A percentile compares a stretch with the other conserved stretches of the same genome.
These are phyloP conservation scores for Tenthredo livida DNA, from an alignment of 2,888 invertebrate species.

Conservation along the genomic window DNA sequence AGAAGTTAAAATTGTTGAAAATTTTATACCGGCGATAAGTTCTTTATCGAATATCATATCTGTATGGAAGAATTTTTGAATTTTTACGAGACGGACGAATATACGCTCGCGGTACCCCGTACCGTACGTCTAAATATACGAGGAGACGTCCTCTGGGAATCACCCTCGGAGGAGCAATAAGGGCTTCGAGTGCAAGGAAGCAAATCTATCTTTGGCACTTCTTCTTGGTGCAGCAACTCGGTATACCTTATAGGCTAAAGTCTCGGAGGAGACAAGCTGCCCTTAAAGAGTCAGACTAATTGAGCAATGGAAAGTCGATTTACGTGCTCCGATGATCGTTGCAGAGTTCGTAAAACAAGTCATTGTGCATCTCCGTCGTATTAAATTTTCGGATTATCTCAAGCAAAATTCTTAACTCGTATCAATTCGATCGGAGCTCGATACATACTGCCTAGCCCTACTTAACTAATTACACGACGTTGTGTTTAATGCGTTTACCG, in stretches of 20 bases:
- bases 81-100: not conserved
- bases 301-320: conserved; percentile 69
- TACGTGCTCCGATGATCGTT: not conserved
- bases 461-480: conserved; percentile 64
- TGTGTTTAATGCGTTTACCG: conserved; percentile 64
- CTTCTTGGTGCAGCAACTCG: not conserved
- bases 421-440: not conserved
- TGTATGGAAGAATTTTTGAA: not conserved
- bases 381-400: not conserved
- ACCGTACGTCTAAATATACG: conserved; percentile 38
- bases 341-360: not conserved
- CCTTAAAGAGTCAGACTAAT: conserved; percentile 71
- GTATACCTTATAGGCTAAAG: conserved; percentile 8
- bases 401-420: not conserved
- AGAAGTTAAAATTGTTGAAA: not conserved
- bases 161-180: conserved; percentile 48
- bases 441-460: conserved; percentile 50
- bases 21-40: not conserved
- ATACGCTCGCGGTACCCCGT: not conserved
- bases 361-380: not conserved
- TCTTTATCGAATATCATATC: not conserved
- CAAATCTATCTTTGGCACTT: conserved; percentile 47
- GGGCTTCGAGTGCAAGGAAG: conserved; percentile 19
- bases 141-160: conserved; percentile 13
- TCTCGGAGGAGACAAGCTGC: conserved; percentile 56